Conservation (phyloP, 2,888 invertebrate genomes). For the Erpobdella octoculata region DNA sequence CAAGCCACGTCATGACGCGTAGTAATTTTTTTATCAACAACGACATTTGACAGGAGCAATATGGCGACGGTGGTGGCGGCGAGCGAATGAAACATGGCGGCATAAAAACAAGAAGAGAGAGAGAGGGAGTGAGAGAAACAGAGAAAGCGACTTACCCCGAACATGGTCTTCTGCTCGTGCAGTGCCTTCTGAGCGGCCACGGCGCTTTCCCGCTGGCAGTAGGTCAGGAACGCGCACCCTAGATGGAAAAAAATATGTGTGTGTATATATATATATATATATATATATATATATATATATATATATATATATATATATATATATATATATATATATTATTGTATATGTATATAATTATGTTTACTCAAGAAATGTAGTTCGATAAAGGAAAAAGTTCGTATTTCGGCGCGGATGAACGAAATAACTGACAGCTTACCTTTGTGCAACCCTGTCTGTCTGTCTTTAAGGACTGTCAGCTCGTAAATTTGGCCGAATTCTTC, state of each 20-base stretch:
- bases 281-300: too few relatives aligned
- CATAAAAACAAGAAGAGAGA: too few relatives aligned
- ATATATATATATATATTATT: too few relatives aligned
- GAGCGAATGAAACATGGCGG: too few relatives aligned
- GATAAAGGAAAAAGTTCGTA: background rate
- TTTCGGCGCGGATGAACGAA: background rate
- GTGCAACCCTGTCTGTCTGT: conserved; percentile 88
- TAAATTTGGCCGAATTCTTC: conserved; percentile 87
- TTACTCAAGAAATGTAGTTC: background rate
- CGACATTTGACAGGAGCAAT: too few relatives aligned
- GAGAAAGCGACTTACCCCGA: conserved; percentile 88
- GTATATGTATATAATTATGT: too few relatives aligned
- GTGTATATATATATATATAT: too few relatives aligned
- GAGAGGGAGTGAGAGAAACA: too few relatives aligned
- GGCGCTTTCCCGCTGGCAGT: conserved; percentile 91
- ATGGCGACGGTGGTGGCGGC: too few relatives aligned
- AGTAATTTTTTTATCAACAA: too few relatives aligned
- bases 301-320: too few relatives aligned
- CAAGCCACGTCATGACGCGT: too few relatives aligned
- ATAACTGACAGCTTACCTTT: conserved; percentile 63
- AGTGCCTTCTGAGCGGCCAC: conserved; percentile 82
- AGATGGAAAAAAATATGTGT: background rate
- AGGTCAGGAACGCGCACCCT: conserved; percentile 98
- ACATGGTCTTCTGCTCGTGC: conserved; percentile 95
- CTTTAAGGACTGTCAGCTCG: conserved; percentile 86